Base-by-base conservation (phyloP, 1,140 invertebrate species). In the Listronotus oregonensis region DNA sequence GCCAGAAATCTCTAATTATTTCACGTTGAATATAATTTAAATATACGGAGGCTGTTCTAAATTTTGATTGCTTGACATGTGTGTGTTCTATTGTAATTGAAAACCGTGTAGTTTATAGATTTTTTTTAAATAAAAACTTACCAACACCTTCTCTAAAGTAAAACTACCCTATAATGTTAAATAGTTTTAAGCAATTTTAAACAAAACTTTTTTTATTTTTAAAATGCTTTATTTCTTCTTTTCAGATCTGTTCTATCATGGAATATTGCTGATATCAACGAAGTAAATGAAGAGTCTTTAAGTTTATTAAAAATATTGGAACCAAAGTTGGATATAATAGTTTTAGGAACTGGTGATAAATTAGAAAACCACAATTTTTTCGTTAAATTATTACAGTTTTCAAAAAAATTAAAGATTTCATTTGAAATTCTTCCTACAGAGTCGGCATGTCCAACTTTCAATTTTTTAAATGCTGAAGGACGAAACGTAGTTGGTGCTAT, bases 271-370 rank as follows among this genome's bases (percentile, higher is more conserved):
- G 79, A 78, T 11, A 80, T 83, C 8, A 73, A 84, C 3, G 86
- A 94, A 17, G 90, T 98, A 47, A 91, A 84, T 66, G 85, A 87
- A 73, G 84, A 92, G 4, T 90, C 90, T 0, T 79, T 97, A 6
- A 79, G 84, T 3, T 79, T 97, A 18, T 95, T 98, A 72, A 84
- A 82, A 37, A 68, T 90, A 8, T 68, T 97, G 7, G 89, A 93
- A 69, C 95, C 95, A 3, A 93, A 90, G 80, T 79, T 94, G 54
- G 94, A 96, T 81, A 80, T 96, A 9, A 69, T 96, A 18, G 82
- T 97, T 4, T 74, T 95, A 65, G 92, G 93, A 12, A 82, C 89
- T 46, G 90, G 92, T 7, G 85, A 89, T 67, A 75, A 78, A 55
- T 77, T 68, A 52, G 75, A 71, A 18, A 78, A 76, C 52, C 72